Evolutionary conservation across 1,140 invertebrate genomes (phyloP).

Genomic region (Drosophila grimshawi): DNA sequence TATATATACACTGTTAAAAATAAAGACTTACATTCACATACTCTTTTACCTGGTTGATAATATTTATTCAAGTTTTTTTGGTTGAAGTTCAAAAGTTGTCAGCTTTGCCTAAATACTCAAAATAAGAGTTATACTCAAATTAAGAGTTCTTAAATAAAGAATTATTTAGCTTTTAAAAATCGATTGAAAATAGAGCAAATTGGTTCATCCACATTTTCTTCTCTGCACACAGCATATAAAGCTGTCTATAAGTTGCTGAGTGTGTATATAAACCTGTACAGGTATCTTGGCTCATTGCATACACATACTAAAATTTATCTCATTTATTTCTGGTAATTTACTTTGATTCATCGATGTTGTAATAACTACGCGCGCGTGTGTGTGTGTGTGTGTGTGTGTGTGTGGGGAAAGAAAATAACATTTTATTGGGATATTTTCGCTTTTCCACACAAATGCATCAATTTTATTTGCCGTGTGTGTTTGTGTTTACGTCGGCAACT

Average conservation of each 20-base stretch:
- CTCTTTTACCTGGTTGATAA: too few relatives aligned
- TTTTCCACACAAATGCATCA: constrained; percentile 44
- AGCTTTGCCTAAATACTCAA: background rate
- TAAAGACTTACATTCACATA: background rate
- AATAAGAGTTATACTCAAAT: too few relatives aligned
- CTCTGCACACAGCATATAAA: background rate
- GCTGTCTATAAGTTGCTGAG: constrained; percentile 11
- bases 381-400: background rate
- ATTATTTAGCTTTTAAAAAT: background rate
- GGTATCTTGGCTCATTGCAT: constrained; percentile 44
- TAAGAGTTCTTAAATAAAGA: too few relatives aligned
- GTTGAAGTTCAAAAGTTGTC: too few relatives aligned
- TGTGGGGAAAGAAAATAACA: constrained; percentile 38
- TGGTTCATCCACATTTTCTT: background rate
- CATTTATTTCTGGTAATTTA: constrained; percentile 83
- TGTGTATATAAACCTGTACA: background rate
- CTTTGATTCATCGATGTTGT: constrained; percentile 83
- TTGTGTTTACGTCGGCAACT: constrained; percentile 58
- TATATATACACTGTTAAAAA: background rate
- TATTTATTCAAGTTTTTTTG: too few relatives aligned
- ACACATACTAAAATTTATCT: constrained; percentile 82
- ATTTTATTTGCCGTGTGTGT: constrained; percentile 20
- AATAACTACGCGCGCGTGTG: constrained; percentile 53
- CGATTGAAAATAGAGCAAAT: background rate
- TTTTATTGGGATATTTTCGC: constrained; percentile 67